Evolutionary conservation across 2,888 invertebrate species (phyloP), one percentile per base, ranked within the genome.

Genomic region (Strigamia transsilvanica): DNA sequence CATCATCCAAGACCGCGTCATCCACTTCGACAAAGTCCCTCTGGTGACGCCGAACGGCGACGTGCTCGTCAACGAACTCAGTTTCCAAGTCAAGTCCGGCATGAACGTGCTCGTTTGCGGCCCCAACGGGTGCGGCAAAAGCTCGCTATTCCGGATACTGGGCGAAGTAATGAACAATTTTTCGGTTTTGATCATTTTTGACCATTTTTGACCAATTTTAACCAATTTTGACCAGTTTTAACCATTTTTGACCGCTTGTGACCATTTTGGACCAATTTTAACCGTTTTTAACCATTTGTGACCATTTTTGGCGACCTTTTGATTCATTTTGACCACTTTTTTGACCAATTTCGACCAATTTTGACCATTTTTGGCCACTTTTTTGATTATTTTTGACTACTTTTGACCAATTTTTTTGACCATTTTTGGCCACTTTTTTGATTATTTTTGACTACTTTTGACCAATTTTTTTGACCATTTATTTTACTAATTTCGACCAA

Each of bases 91-190:
- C 82, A 93, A 92, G 85, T 97, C 97, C 0, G 98, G 98, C 61
- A 94, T 95, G 90, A 99, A 99, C 90, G 97, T 99, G 0, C 89
- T 99, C n/a, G 97, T 99, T 0, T 98, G 98, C 88, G 99, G 99
- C 0, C 99, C 99, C 2, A 99, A 99, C 88, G 99, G 99, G 0
- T 97, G 98, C 88, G 99, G 99, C 79, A 99, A 99, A 89, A 97
- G 97, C 82, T 98, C 98, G 0, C 91, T 99, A 86, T 99, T 99
- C 91, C 91, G 99, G 82, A 94, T 98, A 86, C 91, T 99, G 15
- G 99, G 99, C 77, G 98, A 97, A 88, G 91, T 91, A 84, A 51
- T 9, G 15, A 78, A 51, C 27, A 51, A 38, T 27, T 80, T 1
- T 10, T n/a, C 18, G 4, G 23, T 80, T 21, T 51, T 56, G 82